Evolutionary conservation across 2,888 invertebrate species (phyloP).

Genomic region (Rotaria macrura): DNA sequence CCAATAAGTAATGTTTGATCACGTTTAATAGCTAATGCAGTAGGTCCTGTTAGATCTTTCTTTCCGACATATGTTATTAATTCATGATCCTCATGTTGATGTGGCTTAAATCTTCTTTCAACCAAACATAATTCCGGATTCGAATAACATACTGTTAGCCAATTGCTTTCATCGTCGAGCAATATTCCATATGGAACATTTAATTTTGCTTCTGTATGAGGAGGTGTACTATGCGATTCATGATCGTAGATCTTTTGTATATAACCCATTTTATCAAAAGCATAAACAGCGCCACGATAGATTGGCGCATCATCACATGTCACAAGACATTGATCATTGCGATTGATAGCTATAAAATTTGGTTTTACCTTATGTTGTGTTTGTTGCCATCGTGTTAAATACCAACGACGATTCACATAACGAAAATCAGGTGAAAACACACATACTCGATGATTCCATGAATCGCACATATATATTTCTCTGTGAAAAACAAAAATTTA

Average conservation of each 20-base stretch:
- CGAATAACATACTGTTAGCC: not conserved
- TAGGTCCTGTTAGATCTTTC: not conserved
- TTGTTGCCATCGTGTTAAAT: slow-evolving; percentile 13
- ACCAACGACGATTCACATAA: slow-evolving; percentile 15
- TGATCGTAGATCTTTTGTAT: slow-evolving; percentile 10
- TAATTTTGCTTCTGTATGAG: not conserved
- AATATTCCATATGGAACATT: slow-evolving; percentile 8
- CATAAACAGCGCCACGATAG: slow-evolving; percentile 19
- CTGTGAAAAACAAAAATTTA: not conserved
- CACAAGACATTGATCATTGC: not conserved
- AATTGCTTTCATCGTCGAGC: not conserved
- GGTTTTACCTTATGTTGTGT: not conserved
- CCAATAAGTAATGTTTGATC: slow-evolving; percentile 6
- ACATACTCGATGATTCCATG: slow-evolving; percentile 14
- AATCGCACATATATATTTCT: slow-evolving; percentile 1
- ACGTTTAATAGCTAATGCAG: not conserved
- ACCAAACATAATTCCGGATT: not conserved
- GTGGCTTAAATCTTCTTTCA: not conserved
- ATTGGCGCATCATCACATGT: slow-evolving; percentile 14
- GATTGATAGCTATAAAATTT: not conserved
- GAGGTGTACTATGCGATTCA: not conserved
- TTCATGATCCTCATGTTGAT: not conserved
- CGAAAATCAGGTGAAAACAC: slow-evolving; percentile 12
- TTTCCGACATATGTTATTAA: not conserved
- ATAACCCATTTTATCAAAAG: slow-evolving; percentile 20